Percentiles rank a stretch among this genome's conserved stretches.
These are phyloP conservation scores for Strix aluco DNA, from an alignment of 2,113 vertebrate species.

Conservation along the genomic window DNA sequence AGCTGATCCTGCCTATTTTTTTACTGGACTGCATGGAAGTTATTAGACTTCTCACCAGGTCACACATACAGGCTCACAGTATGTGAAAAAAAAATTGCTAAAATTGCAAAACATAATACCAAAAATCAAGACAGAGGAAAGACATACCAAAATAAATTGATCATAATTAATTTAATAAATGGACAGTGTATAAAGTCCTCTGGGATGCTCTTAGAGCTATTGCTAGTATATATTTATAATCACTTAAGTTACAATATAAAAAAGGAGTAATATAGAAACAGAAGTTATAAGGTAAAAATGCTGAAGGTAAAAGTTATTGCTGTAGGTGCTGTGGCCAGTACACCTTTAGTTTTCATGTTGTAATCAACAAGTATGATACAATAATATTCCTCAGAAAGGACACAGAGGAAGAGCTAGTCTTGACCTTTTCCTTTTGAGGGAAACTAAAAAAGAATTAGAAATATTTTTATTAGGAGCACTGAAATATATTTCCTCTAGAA, in stretches of 20 bases:
- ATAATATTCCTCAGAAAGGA: slow-evolving; percentile 53
- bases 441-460: slow-evolving; percentile 43
- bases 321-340: slow-evolving; percentile 15
- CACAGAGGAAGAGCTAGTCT: slow-evolving; percentile 22
- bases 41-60: not conserved
- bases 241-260: not conserved
- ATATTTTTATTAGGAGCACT: slow-evolving; percentile 23
- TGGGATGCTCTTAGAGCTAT: not conserved
- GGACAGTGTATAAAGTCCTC: not conserved
- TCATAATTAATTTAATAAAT: not conserved
- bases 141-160: not conserved
- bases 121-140: not conserved
- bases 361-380: slow-evolving; percentile 45
- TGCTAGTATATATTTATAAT: slow-evolving; percentile 47
- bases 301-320: slow-evolving; percentile 49
- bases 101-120: not conserved
- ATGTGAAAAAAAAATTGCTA: not conserved
- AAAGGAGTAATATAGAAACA: not conserved
- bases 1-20: not conserved
- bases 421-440: slow-evolving; percentile 48
- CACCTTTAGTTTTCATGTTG: slow-evolving; percentile 17
- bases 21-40: not conserved
- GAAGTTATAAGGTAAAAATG: not conserved
- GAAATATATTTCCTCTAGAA: not conserved
- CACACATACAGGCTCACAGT: not conserved